Evolutionary conservation across 23 tunicate species (phyloP).

Genomic region (Ciona savignyi): DNA sequence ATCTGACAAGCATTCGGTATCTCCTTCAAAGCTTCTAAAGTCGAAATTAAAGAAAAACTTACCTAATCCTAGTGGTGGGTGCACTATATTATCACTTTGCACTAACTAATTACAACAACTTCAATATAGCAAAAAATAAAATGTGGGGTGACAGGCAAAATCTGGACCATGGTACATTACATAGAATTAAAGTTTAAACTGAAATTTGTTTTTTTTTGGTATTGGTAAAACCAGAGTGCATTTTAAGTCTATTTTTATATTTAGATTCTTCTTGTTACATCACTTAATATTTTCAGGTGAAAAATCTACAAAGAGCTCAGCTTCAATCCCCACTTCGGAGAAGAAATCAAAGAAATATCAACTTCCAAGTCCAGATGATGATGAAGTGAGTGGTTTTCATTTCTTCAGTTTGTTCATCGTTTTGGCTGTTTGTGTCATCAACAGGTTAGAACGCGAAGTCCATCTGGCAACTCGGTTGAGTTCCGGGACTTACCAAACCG

Average conservation of each 20-base stretch:
- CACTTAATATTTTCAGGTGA: too few relatives aligned
- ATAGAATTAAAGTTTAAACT: too few relatives aligned
- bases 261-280: too few relatives aligned
- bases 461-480: constrained; percentile 10
- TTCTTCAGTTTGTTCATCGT: too few relatives aligned
- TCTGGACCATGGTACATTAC: too few relatives aligned
- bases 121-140: too few relatives aligned
- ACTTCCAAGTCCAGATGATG: background rate
- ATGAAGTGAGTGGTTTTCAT: background rate
- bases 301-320: constrained; percentile 14
- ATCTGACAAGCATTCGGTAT: constrained; percentile 41
- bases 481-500: background rate
- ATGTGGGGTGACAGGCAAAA: too few relatives aligned
- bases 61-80: constrained; percentile 17
- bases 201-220: too few relatives aligned
- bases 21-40: constrained; percentile 53
- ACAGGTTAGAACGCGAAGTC: constrained; percentile 8
- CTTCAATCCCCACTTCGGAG: constrained; percentile 12
- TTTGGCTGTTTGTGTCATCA: background rate
- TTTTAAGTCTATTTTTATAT: too few relatives aligned
- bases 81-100: too few relatives aligned
- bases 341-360: constrained; percentile 17
- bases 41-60: constrained; percentile 37
- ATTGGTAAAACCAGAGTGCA: too few relatives aligned
- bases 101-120: too few relatives aligned